These are phyloP conservation scores for Luehdorfia chinensis DNA, from an alignment of 1,140 invertebrate genomes.

Conservation along the genomic window DNA sequence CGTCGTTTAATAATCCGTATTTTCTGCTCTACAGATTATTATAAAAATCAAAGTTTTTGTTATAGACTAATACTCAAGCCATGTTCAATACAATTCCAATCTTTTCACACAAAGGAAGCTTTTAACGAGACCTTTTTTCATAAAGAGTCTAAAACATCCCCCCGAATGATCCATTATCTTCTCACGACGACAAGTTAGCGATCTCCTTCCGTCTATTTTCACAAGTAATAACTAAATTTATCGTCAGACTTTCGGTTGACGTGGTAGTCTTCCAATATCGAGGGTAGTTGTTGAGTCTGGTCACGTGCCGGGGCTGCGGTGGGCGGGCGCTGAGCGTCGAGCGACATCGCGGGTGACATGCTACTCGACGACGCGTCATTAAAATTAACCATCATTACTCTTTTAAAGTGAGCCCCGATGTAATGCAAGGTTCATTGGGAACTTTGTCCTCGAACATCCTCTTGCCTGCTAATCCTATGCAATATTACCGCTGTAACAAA, in stretches of 20 bases:
- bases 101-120: slow-evolving; percentile 65
- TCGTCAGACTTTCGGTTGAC: slow-evolving; percentile 68
- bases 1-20: not conserved
- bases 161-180: slow-evolving; percentile 75
- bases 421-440: slow-evolving; percentile 64
- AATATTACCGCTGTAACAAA: slow-evolving; percentile 62
- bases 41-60: too few species aligned
- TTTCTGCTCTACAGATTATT: too few species aligned
- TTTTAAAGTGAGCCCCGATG: slow-evolving; percentile 62
- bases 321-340: slow-evolving; percentile 29
- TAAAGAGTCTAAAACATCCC: slow-evolving; percentile 66
- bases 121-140: slow-evolving; percentile 65
- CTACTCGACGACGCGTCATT: slow-evolving; percentile 67
- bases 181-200: slow-evolving; percentile 74
- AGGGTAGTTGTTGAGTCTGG: slow-evolving; percentile 50
- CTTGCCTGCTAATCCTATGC: slow-evolving; percentile 56
- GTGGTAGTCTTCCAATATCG: slow-evolving; percentile 68
- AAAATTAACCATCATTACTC: slow-evolving; percentile 76
- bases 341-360: slow-evolving; percentile 36
- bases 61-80: too few species aligned
- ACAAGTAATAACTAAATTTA: slow-evolving; percentile 77
- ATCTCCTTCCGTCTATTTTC: slow-evolving; percentile 76
- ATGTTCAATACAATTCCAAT: slow-evolving; percentile 57
- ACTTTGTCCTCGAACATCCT: slow-evolving; percentile 47
- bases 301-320: slow-evolving; percentile 50